Base-by-base conservation (phyloP, 2,888 invertebrate genomes). In the Fabriciana adippe region DNA sequence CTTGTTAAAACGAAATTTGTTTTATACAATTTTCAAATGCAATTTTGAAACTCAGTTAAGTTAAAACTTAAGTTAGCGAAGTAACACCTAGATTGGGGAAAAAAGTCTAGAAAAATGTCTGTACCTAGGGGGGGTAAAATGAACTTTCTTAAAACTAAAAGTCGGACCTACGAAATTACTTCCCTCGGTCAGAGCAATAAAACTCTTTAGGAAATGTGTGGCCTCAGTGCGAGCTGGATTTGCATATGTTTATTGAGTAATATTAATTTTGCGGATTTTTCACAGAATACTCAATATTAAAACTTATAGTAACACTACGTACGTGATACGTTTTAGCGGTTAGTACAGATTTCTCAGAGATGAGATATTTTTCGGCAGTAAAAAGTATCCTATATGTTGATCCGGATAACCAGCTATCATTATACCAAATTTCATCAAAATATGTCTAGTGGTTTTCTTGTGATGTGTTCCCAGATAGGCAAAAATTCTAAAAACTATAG, bases 101-200 rank as follows among this genome's bases (percentile, higher is more conserved):
- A 80, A 83, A 81, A 79, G 79, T 67, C 82, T 81, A 81, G 82
- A 86, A 88, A 85, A 88, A 87, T 87, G 86, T 86, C 86, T 84
- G 81, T 77, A 41, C 35, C 35, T 41, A 41, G 81, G 81, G 84
- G 84, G 81, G 78, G 80, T 81, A 84, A 89, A 91, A 90, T 89
- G 87, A 89, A 91, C 87, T 92, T 90, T 90, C 89, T 90, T 89
- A 89, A 90, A 90, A 89, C 88, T 90, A 89, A 86, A 88, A 92
- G 90, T 90, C 90, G 88, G 91, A 91, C 92, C 92, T 88, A 89
- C 92, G 85, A 90, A 92, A 92, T 91, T 92, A 90, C 92, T 92
- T 92, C 88, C 88, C 81, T 85, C 84, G 90, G 90, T 90, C 90
- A 89, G 83, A 81, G 91, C 89, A 89, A 92, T 91, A 92, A 90